Percentiles rank a stretch among this genome's conserved stretches.
These are phyloP conservation scores for Notothenia rossii DNA, from an alignment of 2,113 vertebrate species.

Conservation along the genomic window DNA sequence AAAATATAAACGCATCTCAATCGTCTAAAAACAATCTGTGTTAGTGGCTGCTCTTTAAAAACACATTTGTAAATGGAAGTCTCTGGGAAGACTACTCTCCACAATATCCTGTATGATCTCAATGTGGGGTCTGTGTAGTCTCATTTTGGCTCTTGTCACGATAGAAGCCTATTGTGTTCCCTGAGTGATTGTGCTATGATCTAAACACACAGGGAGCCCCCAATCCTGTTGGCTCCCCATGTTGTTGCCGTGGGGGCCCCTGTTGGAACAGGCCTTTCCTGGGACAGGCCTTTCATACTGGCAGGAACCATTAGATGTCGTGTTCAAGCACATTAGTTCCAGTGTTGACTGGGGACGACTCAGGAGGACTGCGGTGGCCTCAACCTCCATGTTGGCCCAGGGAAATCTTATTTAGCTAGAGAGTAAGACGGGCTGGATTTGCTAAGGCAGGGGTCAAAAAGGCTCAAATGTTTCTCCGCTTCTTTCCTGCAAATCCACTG, in stretches of 20 bases:
- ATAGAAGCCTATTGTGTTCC: conserved; percentile 57
- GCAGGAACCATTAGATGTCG: conserved; percentile 66
- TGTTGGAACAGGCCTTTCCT: conserved; percentile 57
- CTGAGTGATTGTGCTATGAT: conserved; percentile 65
- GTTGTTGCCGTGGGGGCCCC: conserved; percentile 66
- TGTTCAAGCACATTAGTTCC: conserved; percentile 81
- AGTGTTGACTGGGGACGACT: conserved; percentile 70
- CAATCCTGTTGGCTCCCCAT: conserved; percentile 59
- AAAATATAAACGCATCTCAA: conserved; percentile 41
- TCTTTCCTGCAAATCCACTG: conserved; percentile 29
- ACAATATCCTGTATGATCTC: conserved; percentile 63
- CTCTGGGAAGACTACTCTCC: conserved; percentile 15
- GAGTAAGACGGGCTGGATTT: conserved; percentile 12
- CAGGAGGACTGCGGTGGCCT: conserved; percentile 37
- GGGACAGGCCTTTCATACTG: conserved; percentile 76
- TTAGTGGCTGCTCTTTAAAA: conserved; percentile 22
- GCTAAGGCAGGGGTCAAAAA: conserved; percentile 28
- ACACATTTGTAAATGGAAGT: conserved; percentile 37
- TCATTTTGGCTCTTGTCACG: conserved; percentile 54
- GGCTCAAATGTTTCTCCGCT: conserved; percentile 26
- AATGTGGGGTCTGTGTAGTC: conserved; percentile 58
- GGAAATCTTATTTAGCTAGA: conserved; percentile 29
- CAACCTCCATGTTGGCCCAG: conserved; percentile 30
- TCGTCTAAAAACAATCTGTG: conserved; percentile 57
- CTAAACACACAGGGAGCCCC: conserved; percentile 61